Percentiles rank a stretch among this genome's conserved stretches.
Conservation (phyloP, 2,888 invertebrate genomes). For the Hemistola chrysoprasaria region DNA sequence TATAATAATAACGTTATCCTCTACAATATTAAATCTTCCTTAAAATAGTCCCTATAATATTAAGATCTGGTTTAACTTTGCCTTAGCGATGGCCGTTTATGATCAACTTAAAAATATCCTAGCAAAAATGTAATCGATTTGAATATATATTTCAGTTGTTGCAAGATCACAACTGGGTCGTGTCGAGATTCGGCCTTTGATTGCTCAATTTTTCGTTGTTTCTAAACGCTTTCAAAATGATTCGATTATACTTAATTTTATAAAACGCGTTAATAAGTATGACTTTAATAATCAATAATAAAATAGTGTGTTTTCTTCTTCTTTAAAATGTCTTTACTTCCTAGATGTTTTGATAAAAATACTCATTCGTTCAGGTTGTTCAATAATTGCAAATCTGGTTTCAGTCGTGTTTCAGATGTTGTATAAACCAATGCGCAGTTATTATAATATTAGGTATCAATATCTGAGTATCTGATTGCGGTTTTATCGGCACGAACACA, state of each 20-base stretch:
- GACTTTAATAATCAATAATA: neutral
- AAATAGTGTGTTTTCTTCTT: too few species aligned
- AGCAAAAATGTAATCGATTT: slow-evolving; percentile 13
- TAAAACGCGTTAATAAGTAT: slow-evolving; percentile 15
- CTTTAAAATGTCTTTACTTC: too few species aligned
- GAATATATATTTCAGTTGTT: slow-evolving; percentile 29
- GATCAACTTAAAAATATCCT: slow-evolving; percentile 8
- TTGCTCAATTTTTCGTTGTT: slow-evolving; percentile 29
- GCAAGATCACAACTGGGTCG: slow-evolving; percentile 30
- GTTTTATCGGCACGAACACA: slow-evolving; percentile 52
- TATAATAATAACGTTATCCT: slow-evolving; percentile 25
- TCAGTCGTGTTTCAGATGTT: slow-evolving; percentile 37
- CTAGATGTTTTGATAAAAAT: too few species aligned
- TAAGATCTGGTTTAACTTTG: slow-evolving; percentile 16
- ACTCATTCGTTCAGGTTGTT: too few species aligned
- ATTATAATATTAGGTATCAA: slow-evolving; percentile 34
- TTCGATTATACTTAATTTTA: slow-evolving; percentile 15
- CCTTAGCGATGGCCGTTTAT: slow-evolving; percentile 14
- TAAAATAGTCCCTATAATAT: slow-evolving; percentile 6
- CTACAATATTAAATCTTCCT: slow-evolving; percentile 5
- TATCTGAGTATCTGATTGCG: slow-evolving; percentile 43
- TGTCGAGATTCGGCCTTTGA: slow-evolving; percentile 29
- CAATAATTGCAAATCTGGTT: slow-evolving; percentile 13
- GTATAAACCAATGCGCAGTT: slow-evolving; percentile 44
- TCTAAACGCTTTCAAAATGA: slow-evolving; percentile 29